These are phyloP conservation scores for Periplaneta americana DNA, from an alignment of 1,140 invertebrate species.

Conservation along the genomic window DNA sequence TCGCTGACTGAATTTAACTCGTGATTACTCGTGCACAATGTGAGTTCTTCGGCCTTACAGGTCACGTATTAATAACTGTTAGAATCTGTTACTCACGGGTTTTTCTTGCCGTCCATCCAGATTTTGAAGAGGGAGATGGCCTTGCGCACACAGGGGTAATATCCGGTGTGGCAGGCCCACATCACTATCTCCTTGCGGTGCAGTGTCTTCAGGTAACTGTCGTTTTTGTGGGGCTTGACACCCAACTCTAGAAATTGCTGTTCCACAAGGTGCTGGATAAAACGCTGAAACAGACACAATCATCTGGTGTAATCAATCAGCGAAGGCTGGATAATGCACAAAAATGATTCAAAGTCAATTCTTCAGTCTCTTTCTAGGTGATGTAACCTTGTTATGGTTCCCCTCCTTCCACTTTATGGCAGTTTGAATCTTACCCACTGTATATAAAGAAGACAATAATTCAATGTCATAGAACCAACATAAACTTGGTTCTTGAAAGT, in stretches of 20 bases:
- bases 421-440: too few species aligned
- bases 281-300: not conserved
- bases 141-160: slow-evolving; percentile 24
- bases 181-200: slow-evolving; percentile 25
- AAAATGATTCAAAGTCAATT: not conserved
- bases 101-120: slow-evolving; percentile 18
- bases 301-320: too few species aligned
- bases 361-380: not conserved
- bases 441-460: too few species aligned
- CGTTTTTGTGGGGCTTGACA: not conserved
- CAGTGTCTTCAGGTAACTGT: slow-evolving; percentile 16
- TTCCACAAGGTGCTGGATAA: not conserved
- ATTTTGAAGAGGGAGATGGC: slow-evolving; percentile 22
- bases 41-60: too few species aligned
- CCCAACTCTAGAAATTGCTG: not conserved
- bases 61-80: too few species aligned
- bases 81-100: slow-evolving; percentile 16
- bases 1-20: too few species aligned
- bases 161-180: slow-evolving; percentile 25
- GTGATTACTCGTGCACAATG: too few species aligned
- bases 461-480: too few species aligned
- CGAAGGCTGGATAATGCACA: too few species aligned
- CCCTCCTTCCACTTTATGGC: not conserved
- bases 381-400: not conserved
- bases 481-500: too few species aligned